Percentiles rank a stretch among this genome's conserved stretches.
Conservation (phyloP, 2,797 vertebrate genomes). For the Hoplostethus atlanticus region DNA sequence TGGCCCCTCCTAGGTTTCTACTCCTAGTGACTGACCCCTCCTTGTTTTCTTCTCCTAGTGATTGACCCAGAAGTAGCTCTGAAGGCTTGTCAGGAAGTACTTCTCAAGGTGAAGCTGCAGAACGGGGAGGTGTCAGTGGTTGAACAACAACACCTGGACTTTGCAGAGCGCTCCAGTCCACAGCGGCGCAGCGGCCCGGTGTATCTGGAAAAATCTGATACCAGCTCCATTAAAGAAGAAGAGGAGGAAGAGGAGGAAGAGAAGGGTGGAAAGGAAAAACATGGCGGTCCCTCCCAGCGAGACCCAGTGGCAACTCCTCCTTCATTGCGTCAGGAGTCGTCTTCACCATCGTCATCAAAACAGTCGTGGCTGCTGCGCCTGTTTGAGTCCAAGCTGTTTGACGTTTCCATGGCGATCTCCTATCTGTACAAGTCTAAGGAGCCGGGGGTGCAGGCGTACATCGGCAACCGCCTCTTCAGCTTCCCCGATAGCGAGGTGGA, state of each 20-base stretch:
- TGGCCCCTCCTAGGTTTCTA: too few relatives aligned
- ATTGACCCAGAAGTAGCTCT: conserved; percentile 92
- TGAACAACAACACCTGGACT: conserved; percentile 54
- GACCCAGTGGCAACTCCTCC: not conserved
- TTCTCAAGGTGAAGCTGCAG: conserved; percentile 91
- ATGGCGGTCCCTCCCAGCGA: not conserved
- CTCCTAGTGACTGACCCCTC: not conserved
- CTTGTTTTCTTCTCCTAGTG: conserved; percentile 65
- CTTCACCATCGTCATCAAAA: conserved; percentile 79
- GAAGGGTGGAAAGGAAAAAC: not conserved
- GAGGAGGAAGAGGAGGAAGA: conserved; percentile 49
- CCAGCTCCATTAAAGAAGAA: conserved; percentile 72
- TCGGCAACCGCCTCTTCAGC: conserved; percentile 95
- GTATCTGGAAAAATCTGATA: conserved; percentile 48
- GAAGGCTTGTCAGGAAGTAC: conserved; percentile 95
- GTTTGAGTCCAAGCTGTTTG: conserved; percentile 96
- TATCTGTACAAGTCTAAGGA: conserved; percentile 98
- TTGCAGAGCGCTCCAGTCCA: not conserved
- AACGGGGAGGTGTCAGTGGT: conserved; percentile 63
- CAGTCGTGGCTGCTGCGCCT: conserved; percentile 96
- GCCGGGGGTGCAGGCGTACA: conserved; percentile 96
- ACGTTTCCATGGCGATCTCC: conserved; percentile 97
- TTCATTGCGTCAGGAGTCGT: not conserved
- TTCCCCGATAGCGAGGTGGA: conserved; percentile 92
- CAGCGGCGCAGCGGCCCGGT: conserved; percentile 12